These are phyloP conservation scores for Natrix natrix DNA, from an alignment of 2,797 vertebrate genomes.

Conservation along the genomic window DNA sequence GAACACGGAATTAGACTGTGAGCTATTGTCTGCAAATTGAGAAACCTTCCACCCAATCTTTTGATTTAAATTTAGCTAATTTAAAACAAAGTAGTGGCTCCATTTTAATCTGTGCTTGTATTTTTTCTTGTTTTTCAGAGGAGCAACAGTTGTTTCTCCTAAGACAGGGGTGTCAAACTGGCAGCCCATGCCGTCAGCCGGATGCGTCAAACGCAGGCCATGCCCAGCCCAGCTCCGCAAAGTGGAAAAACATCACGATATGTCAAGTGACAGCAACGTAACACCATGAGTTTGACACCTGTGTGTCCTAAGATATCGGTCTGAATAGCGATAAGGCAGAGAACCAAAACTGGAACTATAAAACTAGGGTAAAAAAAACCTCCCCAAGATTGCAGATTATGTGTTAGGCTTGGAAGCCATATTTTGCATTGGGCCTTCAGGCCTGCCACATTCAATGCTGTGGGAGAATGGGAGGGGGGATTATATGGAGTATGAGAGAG, in stretches of 20 bases:
- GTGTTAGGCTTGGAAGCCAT: no score
- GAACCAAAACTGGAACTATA: background rate
- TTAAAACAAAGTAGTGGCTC: background rate
- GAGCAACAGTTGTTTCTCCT: background rate
- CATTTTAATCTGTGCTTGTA: background rate
- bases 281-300: accelerated
- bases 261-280: accelerated
- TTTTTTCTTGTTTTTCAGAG: background rate
- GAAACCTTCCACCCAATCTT: background rate
- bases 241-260: no score
- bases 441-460: no score
- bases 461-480: no score
- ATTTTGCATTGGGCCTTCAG: no score
- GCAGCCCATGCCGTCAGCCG: no score
- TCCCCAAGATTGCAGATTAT: background rate
- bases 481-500: no score
- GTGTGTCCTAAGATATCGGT: background rate
- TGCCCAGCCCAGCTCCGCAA: no score
- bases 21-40: background rate
- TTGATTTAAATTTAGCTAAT: background rate
- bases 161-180: background rate
- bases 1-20: background rate
- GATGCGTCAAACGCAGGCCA: no score
- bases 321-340: background rate
- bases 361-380: background rate